A percentile compares a stretch with the other conserved stretches of the same genome.
Conservation (phyloP, 2,888 invertebrate genomes). For the Parascotia fuliginaria region DNA sequence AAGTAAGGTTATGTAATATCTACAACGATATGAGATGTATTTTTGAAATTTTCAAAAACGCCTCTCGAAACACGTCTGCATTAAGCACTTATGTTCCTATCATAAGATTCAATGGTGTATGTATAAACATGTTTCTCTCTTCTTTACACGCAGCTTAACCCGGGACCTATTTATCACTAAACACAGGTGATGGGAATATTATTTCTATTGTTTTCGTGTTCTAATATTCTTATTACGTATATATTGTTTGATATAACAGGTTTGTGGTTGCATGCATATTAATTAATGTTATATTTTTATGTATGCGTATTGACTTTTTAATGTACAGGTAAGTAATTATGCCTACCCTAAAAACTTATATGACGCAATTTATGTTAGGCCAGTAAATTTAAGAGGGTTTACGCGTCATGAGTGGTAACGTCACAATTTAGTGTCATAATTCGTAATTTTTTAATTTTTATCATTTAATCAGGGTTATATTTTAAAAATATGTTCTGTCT, state of each 20-base stretch:
- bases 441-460: too few species aligned
- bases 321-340: constrained; percentile 1
- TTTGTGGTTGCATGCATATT: constrained; percentile 33
- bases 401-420: too few species aligned
- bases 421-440: too few species aligned
- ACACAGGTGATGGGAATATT: constrained; percentile 83
- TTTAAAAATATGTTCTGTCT: too few species aligned
- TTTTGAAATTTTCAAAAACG: constrained; percentile 23
- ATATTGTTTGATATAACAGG: constrained; percentile 33
- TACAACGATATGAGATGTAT: constrained; percentile 18
- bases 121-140: constrained; percentile 80
- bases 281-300: constrained; percentile 19
- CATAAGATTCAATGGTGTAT: constrained; percentile 50
- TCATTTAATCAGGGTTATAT: too few species aligned
- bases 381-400: too few species aligned
- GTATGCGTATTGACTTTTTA: constrained; percentile 1
- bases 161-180: constrained; percentile 86
- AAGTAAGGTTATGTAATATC: constrained; percentile 42
- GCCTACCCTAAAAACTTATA: too few species aligned
- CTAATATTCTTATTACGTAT: constrained; percentile 36
- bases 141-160: constrained; percentile 86
- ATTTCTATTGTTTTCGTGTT: constrained; percentile 68
- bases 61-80: constrained; percentile 21
- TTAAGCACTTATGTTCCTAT: constrained; percentile 47
- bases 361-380: too few species aligned